Percentiles rank a stretch among this genome's conserved stretches.
Conservation (phyloP, 1,140 invertebrate species). For the Andricus grossulariae region DNA sequence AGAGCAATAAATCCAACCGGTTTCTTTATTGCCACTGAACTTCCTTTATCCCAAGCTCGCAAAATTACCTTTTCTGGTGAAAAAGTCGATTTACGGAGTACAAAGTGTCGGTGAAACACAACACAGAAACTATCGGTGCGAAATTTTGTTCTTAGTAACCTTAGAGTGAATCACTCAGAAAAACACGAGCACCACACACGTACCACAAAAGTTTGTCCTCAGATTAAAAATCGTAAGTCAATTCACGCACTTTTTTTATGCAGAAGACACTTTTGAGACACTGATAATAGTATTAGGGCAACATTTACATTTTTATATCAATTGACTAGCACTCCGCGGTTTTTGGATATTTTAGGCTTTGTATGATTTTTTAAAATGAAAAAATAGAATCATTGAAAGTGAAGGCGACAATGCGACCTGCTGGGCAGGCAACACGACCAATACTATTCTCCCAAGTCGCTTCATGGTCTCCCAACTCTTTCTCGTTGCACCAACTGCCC, state of each 20-base stretch:
- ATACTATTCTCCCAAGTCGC: slow-evolving; percentile 48
- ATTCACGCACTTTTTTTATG: not conserved
- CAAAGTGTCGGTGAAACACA: too few relatives aligned
- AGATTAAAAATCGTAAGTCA: not conserved
- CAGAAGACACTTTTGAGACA: not conserved
- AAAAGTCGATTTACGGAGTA: too few relatives aligned
- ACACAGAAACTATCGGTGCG: not conserved
- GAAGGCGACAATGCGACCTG: slow-evolving; percentile 38
- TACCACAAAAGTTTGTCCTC: not conserved
- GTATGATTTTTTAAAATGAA: too few relatives aligned
- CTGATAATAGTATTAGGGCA: not conserved
- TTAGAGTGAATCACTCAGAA: slow-evolving; percentile 2
- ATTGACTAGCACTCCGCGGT: too few relatives aligned
- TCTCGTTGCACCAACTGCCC: slow-evolving; percentile 45
- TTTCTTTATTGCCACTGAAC: too few relatives aligned
- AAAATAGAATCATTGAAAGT: not conserved
- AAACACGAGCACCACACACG: not conserved
- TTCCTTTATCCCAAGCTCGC: too few relatives aligned
- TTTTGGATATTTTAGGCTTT: too few relatives aligned
- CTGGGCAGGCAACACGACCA: slow-evolving; percentile 45
- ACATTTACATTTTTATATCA: too few relatives aligned
- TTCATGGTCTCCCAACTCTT: slow-evolving; percentile 42
- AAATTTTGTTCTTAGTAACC: slow-evolving; percentile 6
- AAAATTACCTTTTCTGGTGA: too few relatives aligned
- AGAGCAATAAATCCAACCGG: too few relatives aligned